phyloP scores from a whole-genome alignment of 2,888 invertebrate genomes.

The Anodontia alba region DNA sequence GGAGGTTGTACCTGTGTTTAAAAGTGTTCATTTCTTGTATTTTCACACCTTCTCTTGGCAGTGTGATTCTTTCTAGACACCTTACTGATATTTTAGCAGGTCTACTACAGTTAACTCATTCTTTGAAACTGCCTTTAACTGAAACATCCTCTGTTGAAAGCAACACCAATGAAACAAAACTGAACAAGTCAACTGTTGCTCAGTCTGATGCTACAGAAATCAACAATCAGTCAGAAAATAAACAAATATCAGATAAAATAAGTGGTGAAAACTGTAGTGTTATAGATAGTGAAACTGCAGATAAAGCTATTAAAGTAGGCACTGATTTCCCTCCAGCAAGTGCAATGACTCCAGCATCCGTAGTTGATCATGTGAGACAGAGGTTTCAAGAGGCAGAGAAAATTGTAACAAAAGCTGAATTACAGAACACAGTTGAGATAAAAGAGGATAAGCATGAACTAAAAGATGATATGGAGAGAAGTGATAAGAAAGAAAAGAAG shows the following conservation, averaged over 20 bases:
- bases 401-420: neutral
- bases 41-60: constrained; percentile 85
- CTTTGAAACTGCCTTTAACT: neutral
- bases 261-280: neutral
- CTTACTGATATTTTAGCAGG: constrained; percentile 89
- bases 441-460: neutral
- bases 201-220: neutral
- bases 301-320: neutral
- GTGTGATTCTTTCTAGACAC: constrained; percentile 87
- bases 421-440: neutral
- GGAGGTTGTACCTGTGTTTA: constrained; percentile 65
- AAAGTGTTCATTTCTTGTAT: constrained; percentile 66
- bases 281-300: neutral
- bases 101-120: constrained; percentile 88
- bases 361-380: constrained; percentile 35
- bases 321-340: neutral
- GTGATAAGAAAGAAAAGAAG: neutral
- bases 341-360: constrained; percentile 38
- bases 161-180: neutral
- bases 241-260: neutral
- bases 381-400: neutral
- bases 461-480: neutral
- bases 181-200: neutral
- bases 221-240: neutral
- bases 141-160: neutral